phyloP scores from a whole-genome alignment of 1,140 invertebrate genomes.

The Drosophila sulfurigaster region DNA sequence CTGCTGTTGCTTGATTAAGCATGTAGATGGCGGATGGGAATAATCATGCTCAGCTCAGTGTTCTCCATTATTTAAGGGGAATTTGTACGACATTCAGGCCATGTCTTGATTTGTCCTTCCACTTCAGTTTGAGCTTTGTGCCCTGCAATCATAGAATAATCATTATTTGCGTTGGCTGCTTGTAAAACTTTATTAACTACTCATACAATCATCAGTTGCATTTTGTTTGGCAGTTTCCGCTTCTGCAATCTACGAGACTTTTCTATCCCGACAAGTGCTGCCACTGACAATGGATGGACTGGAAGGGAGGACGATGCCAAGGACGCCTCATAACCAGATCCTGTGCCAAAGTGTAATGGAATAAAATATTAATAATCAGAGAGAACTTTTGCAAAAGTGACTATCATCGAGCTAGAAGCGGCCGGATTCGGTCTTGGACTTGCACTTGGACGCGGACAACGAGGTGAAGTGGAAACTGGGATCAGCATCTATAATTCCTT shows the following conservation, averaged over 20 bases:
- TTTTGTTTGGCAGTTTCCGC: constrained; percentile 48
- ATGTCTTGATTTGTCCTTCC: background rate
- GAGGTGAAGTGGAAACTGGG: constrained; percentile 35
- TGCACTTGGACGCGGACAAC: constrained; percentile 8
- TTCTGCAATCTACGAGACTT: constrained; percentile 17
- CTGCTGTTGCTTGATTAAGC: background rate
- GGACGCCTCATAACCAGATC: constrained; percentile 23
- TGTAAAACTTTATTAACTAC: constrained; percentile 41
- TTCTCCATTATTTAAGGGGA: background rate
- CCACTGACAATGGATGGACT: constrained; percentile 63
- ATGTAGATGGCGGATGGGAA: background rate
- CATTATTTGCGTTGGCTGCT: constrained; percentile 37
- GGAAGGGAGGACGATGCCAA: constrained; percentile 6
- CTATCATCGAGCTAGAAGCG: constrained; percentile 66
- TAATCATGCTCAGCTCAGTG: background rate
- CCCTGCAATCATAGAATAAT: constrained; percentile 32
- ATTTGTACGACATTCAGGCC: background rate
- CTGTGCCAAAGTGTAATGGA: constrained; percentile 62
- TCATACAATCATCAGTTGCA: constrained; percentile 48
- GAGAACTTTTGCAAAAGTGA: constrained; percentile 72
- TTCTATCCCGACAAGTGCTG: constrained; percentile 60
- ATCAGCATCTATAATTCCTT: constrained; percentile 79
- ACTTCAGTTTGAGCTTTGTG: constrained; percentile 7
- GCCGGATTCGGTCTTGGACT: constrained; percentile 12
- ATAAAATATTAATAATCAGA: constrained; percentile 82